These are phyloP conservation scores for Wiebesia pumilae DNA, from an alignment of 1,140 invertebrate genomes.

Conservation along the genomic window DNA sequence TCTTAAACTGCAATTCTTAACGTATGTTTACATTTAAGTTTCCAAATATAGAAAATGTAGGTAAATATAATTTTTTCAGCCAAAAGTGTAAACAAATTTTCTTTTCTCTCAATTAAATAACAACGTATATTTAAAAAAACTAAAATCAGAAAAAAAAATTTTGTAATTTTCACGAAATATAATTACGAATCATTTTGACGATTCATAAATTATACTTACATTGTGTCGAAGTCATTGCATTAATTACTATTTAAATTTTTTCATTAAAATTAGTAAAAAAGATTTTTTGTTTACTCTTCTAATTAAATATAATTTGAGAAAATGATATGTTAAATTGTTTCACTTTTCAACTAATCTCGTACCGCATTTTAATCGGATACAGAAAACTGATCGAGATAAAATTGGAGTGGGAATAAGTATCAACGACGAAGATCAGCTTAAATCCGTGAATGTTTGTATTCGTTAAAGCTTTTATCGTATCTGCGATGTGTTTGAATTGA, in stretches of 20 bases:
- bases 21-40: no score
- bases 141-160: neutral
- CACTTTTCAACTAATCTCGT: neutral
- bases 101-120: neutral
- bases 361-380: slow-evolving; percentile 23
- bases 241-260: no score
- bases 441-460: slow-evolving; percentile 41
- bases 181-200: no score
- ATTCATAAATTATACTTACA: no score
- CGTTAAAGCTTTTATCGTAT: slow-evolving; percentile 4
- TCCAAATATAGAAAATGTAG: no score
- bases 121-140: neutral
- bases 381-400: slow-evolving; percentile 36
- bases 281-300: neutral
- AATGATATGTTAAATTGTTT: neutral
- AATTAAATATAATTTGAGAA: neutral
- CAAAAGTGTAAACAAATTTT: no score
- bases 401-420: neutral
- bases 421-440: neutral
- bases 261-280: no score
- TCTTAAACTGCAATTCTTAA: no score
- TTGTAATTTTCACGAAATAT: no score
- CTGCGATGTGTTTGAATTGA: slow-evolving; percentile 32
- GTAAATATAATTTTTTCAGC: no score
- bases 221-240: no score